These are phyloP conservation scores for Noctua comes DNA, from an alignment of 2,888 invertebrate genomes.

Conservation along the genomic window DNA sequence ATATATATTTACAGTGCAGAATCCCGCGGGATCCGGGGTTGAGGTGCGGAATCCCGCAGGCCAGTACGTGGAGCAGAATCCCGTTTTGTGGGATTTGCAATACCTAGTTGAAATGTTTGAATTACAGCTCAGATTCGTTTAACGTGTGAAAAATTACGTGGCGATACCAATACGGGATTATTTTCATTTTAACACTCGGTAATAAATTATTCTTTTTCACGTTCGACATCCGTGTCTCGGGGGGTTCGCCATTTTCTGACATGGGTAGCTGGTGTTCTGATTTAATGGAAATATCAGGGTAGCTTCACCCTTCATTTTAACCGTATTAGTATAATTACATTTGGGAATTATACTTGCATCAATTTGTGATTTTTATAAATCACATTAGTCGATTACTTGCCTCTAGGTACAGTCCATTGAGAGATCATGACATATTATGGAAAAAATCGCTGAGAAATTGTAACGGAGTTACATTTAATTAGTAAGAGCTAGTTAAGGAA, in stretches of 20 bases:
- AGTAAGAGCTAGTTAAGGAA: background rate
- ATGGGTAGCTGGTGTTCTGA: constrained; percentile 35
- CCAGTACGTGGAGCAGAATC: background rate
- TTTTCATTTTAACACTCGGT: constrained; percentile 21
- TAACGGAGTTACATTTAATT: background rate
- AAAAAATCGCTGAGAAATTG: background rate
- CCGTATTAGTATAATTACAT: constrained; percentile 6
- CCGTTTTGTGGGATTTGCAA: background rate
- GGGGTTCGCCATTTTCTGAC: constrained; percentile 48
- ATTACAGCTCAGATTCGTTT: background rate
- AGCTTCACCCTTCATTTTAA: background rate
- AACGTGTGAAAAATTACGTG: background rate
- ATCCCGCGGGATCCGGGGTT: background rate
- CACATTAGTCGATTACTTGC: background rate
- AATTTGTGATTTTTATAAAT: background rate
- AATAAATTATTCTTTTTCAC: constrained; percentile 39
- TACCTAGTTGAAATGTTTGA: background rate
- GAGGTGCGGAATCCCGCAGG: background rate
- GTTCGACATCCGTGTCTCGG: constrained; percentile 25
- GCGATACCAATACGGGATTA: constrained; percentile 6
- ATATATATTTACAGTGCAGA: background rate
- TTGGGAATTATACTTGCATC: background rate
- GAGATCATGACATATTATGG: background rate
- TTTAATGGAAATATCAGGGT: constrained; percentile 32
- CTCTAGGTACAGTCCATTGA: background rate